Conservation (phyloP, 2,888 invertebrate genomes). For the Capitulum mitella region DNA sequence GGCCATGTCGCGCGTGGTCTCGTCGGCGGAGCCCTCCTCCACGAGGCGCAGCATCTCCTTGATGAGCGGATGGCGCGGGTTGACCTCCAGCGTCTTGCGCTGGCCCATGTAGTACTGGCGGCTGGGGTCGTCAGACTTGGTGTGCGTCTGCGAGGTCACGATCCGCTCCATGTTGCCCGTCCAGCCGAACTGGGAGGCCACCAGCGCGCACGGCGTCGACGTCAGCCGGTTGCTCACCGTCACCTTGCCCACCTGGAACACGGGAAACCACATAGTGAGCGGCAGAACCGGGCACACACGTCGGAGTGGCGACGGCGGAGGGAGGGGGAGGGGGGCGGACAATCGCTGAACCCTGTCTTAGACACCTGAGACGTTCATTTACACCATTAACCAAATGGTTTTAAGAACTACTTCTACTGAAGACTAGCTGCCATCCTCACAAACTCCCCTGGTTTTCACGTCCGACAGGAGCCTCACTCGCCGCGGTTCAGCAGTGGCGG, state of each 20-base stretch:
- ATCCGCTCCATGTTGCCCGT: conserved; percentile 59
- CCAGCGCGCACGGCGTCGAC: conserved; percentile 54
- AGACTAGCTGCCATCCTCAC: too few species aligned
- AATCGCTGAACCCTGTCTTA: too few species aligned
- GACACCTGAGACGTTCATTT: too few species aligned
- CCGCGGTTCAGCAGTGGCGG: too few species aligned
- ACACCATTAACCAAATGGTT: too few species aligned
- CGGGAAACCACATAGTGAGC: too few species aligned
- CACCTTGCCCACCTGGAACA: conserved; percentile 49
- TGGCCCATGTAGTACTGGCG: conserved; percentile 72
- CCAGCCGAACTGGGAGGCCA: conserved; percentile 56
- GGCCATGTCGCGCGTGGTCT: conserved; percentile 72
- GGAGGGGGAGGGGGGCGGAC: too few species aligned
- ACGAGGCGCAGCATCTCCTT: conserved; percentile 80
- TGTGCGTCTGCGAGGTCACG: conserved; percentile 53
- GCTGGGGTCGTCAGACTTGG: conserved; percentile 49
- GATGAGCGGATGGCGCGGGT: conserved; percentile 93
- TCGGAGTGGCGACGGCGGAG: too few species aligned
- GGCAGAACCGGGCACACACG: too few species aligned
- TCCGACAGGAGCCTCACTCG: too few species aligned
- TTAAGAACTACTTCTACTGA: too few species aligned
- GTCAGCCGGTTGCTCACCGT: conserved; percentile 52
- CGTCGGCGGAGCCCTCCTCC: conserved; percentile 65
- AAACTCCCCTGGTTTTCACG: too few species aligned
- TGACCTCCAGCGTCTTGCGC: conserved; percentile 95